These are phyloP conservation scores for Cryptocheilus praepositus DNA, from an alignment of 2,888 invertebrate genomes.

Conservation along the genomic window DNA sequence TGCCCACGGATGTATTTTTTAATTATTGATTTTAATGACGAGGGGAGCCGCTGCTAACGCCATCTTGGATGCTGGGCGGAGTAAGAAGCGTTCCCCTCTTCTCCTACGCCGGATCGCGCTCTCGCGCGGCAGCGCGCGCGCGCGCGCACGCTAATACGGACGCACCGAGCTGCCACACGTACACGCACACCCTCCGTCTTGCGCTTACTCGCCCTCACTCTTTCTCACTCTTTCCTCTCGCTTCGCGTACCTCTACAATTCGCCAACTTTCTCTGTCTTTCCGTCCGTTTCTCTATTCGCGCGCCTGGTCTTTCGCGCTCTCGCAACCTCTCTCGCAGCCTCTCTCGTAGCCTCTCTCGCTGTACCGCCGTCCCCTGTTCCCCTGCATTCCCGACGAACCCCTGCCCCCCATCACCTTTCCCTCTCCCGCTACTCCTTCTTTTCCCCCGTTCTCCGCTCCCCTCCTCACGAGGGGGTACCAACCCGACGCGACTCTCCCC, in stretches of 20 bases:
- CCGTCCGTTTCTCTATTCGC: conserved; percentile 4
- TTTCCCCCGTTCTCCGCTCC: conserved; percentile 37
- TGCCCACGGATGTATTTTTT: conserved; percentile 75
- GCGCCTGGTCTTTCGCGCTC: conserved; percentile 13
- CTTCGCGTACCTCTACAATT: conserved; percentile 6
- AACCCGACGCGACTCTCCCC: conserved; percentile 15
- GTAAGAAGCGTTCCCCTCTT: conserved; percentile 66
- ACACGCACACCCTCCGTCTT: conserved; percentile 26
- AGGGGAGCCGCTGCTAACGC: conserved; percentile 73
- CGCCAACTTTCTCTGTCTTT: conserved; percentile 27
- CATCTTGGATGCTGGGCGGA: conserved; percentile 76
- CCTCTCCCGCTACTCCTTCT: conserved; percentile 30
- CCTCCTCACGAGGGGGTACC: conserved; percentile 27
- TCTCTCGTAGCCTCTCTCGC: conserved; percentile 19
- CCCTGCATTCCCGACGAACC: conserved; percentile 20
- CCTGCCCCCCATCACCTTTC: conserved; percentile 26
- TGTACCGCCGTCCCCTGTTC: conserved; percentile 4
- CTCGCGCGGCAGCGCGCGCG: conserved; percentile 21
- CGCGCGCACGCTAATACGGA: background rate
- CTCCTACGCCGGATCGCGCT: conserved; percentile 35
- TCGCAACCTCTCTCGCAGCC: conserved; percentile 24
- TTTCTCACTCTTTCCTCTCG: conserved; percentile 18
- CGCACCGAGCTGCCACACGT: no score
- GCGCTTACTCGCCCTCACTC: conserved; percentile 16
- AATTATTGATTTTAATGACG: conserved; percentile 76